Conservation (phyloP, 2,797 vertebrate species). For the Okamejei kenojei region DNA sequence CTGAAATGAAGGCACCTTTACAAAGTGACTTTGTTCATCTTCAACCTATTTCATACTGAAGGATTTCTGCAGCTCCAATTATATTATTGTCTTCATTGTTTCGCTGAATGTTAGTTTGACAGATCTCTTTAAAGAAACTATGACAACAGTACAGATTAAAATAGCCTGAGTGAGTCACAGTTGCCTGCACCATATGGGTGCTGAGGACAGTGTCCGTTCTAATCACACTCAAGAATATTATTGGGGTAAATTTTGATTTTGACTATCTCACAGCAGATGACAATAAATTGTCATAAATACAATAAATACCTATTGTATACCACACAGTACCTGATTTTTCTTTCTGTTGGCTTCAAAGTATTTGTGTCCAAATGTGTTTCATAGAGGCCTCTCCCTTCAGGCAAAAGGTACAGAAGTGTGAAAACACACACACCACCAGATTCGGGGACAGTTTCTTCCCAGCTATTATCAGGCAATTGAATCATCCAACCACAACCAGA, state of each 20-base stretch:
- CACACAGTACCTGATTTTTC: neutral
- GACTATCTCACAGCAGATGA: neutral
- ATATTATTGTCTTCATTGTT: conserved; percentile 24
- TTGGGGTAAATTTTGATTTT: neutral
- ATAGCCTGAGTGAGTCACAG: conserved; percentile 12
- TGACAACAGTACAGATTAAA: conserved; percentile 31
- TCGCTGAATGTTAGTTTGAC: conserved; percentile 27
- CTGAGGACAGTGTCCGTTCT: neutral
- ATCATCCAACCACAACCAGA: no score
- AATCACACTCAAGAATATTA: conserved; percentile 10
- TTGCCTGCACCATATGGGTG: neutral
- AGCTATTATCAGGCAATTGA: no score
- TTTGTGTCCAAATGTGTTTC: neutral
- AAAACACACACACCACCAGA: no score
- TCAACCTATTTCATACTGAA: conserved; percentile 18
- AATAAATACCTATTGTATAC: neutral
- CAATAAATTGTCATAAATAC: no score
- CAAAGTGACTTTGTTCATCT: conserved; percentile 4
- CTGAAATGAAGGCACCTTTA: neutral
- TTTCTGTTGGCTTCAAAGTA: neutral
- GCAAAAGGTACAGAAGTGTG: no score
- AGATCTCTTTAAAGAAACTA: conserved; percentile 1
- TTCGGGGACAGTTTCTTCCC: no score
- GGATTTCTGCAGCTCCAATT: conserved; percentile 24
- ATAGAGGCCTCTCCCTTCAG: no score